These are phyloP conservation scores for Linurgus olivaceus DNA, from an alignment of 2,797 vertebrate species.

Conservation along the genomic window DNA sequence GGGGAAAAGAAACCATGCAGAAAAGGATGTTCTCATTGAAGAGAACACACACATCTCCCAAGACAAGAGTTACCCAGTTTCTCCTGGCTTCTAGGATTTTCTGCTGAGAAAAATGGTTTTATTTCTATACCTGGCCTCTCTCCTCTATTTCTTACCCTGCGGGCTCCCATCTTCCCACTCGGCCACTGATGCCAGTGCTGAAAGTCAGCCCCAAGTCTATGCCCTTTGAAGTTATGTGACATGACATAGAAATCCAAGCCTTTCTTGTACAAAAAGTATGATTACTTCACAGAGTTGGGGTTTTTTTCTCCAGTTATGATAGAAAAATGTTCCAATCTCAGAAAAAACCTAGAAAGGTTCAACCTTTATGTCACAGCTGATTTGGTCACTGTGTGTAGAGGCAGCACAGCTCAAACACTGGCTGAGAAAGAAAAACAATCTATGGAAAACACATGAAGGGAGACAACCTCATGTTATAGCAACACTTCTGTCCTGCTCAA, in stretches of 20 bases:
- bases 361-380: slow-evolving; percentile 55
- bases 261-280: slow-evolving; percentile 58
- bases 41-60: accelerated
- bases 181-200: not conserved
- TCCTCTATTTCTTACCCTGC: not conserved
- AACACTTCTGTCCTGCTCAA: not conserved
- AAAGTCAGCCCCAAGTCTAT: slow-evolving; percentile 41
- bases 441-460: slow-evolving; percentile 9
- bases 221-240: slow-evolving; percentile 57
- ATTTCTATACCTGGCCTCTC: not conserved
- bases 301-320: slow-evolving; percentile 3
- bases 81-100: not conserved
- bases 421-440: slow-evolving; percentile 50
- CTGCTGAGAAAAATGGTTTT: not conserved
- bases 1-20: not conserved
- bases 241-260: slow-evolving; percentile 51
- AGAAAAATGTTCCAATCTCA: slow-evolving; percentile 53
- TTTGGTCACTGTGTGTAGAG: slow-evolving; percentile 50
- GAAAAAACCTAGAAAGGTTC: slow-evolving; percentile 30
- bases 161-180: not conserved
- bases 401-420: slow-evolving; percentile 29
- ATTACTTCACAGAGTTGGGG: slow-evolving; percentile 29
- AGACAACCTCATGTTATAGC: not conserved
- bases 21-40: slow-evolving; percentile 1
- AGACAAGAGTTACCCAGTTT: not conserved